Base-by-base conservation (phyloP, 2,113 vertebrate species). In the Chlorodrepanis virens region DNA sequence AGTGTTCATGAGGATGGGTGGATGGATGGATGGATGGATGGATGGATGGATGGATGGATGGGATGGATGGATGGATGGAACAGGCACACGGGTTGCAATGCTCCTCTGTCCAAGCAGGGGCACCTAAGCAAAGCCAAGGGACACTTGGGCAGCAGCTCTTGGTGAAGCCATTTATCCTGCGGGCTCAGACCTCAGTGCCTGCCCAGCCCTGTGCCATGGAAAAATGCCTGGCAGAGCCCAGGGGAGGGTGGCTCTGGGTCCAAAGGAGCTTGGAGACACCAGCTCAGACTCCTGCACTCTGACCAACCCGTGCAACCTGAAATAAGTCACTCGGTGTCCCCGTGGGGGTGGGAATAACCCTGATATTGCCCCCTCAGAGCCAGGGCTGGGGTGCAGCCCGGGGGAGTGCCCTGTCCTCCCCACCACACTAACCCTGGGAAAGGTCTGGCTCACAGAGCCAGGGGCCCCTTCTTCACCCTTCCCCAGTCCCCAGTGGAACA, bases 401-500 rank as follows among this genome's bases (percentile, higher is more conserved):
- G 27, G 22, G n/a, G 29, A 68, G n/a, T 56, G 63, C 15, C 68
- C 59, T 5, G 2, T 40, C 14, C 49, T 37, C 11, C 20, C 28
- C 47, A 9, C 2, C 44, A 14, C 2, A 6, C 93, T 87, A 87
- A 91, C 95, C 77, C 74, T 45, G 45, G 95, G 97, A 83, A 96
- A 90, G 96, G 98, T 97, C 97, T 74, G 0, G 86, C 91, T 95
- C 72, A 22, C 8, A 52, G 94, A 97, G 97, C 96, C 93, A 91
- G 92, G 63, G 83, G 63, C 47, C 82, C 70, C 52, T 81, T 95
- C 83, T 79, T 96, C 92, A 97, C 97, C 98, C 96, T 97, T 98
- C 96, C 97, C 96, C 65, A 29, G 91, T 96, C 98, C 98, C 98
- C 98, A 72, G 81, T 96, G 98, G 98, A 98, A 98, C 98, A 98